Percentiles rank a stretch among this genome's conserved stretches.
phyloP scores from a whole-genome alignment of 2,888 invertebrate species.

The Subacronicta megacephala region DNA sequence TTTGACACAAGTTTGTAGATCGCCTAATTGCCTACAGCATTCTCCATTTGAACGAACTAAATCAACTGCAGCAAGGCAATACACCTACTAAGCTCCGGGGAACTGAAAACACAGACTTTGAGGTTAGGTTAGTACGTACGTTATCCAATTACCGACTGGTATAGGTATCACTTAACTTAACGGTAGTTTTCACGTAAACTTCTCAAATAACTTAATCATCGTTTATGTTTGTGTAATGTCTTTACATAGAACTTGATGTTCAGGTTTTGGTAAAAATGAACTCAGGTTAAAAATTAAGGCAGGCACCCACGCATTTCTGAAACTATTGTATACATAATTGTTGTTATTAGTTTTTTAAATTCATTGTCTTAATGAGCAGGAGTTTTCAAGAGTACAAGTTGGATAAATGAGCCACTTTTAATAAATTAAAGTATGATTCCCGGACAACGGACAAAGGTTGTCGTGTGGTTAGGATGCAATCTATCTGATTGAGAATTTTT shows the following conservation, averaged over 20 bases:
- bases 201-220: conserved; percentile 17
- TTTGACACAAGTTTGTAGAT: no score
- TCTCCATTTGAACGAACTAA: conserved; percentile 33
- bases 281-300: background rate
- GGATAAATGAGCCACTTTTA: no score
- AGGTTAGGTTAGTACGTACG: conserved; percentile 23
- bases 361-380: no score
- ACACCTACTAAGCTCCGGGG: conserved; percentile 22
- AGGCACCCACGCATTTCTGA: no score
- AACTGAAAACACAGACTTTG: conserved; percentile 32
- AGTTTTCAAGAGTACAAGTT: no score
- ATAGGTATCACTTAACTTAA: conserved; percentile 23
- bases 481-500: no score
- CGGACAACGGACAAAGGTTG: no score
- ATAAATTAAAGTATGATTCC: no score
- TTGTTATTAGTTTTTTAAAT: no score
- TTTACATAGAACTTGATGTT: background rate
- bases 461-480: no score
- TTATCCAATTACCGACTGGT: conserved; percentile 38
- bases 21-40: conserved; percentile 30
- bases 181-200: conserved; percentile 24
- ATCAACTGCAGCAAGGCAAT: conserved; percentile 29
- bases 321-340: no score
- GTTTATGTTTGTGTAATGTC: conserved; percentile 6
- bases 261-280: background rate